Percentiles rank a stretch among this genome's conserved stretches.
Conservation (phyloP, 2,888 invertebrate species). For the Antheraea yamamai region DNA sequence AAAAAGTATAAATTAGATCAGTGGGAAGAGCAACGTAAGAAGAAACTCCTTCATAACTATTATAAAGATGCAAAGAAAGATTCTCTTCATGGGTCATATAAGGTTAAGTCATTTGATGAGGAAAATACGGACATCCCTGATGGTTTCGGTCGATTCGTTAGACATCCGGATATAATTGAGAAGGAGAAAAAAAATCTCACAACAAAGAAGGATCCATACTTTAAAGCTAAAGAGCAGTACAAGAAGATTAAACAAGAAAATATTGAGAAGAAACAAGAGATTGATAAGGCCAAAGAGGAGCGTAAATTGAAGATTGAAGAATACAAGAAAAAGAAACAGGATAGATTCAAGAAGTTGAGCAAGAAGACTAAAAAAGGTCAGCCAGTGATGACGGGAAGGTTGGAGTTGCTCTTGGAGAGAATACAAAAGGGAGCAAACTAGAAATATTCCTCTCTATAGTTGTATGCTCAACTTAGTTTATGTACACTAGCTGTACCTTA, state of each 20-base stretch:
- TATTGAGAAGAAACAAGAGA: conserved; percentile 71
- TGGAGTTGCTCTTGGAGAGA: conserved; percentile 89
- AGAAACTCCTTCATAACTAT: conserved; percentile 79
- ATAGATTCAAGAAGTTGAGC: conserved; percentile 87
- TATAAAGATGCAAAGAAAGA: conserved; percentile 81
- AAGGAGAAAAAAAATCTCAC: conserved; percentile 42
- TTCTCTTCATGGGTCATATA: conserved; percentile 64
- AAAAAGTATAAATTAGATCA: conserved; percentile 86
- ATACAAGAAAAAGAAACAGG: conserved; percentile 87
- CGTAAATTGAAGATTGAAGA: conserved; percentile 83
- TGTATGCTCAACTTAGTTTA: not conserved
- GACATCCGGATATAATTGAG: conserved; percentile 68
- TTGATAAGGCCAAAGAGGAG: conserved; percentile 77
- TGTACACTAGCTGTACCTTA: not conserved
- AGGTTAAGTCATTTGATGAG: conserved; percentile 78
- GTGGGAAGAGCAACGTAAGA: conserved; percentile 85
- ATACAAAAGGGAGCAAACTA: conserved; percentile 79
- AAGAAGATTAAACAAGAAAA: conserved; percentile 82
- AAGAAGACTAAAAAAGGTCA: conserved; percentile 92
- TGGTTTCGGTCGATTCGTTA: conserved; percentile 62
- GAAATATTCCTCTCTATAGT: not conserved
- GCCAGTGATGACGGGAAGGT: conserved; percentile 91
- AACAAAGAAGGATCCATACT: conserved; percentile 65
- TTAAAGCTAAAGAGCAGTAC: conserved; percentile 80
- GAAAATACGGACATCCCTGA: conserved; percentile 54